Conservation (phyloP, 2,888 invertebrate species). For the Syritta pipiens region DNA sequence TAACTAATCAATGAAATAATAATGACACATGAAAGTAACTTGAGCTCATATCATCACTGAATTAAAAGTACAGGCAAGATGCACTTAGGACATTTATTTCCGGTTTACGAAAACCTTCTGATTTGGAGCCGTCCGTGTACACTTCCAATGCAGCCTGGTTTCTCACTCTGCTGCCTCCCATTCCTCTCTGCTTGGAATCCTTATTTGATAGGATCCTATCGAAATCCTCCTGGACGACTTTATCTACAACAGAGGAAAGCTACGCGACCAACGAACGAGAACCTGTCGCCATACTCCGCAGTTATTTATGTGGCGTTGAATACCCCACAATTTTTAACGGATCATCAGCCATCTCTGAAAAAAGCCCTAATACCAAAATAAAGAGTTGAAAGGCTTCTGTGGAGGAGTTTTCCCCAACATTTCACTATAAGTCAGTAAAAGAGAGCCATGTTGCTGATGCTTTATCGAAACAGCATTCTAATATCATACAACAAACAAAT, state of each 20-base stretch:
- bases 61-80: conserved; percentile 37
- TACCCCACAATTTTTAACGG: conserved; percentile 43
- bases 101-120: conserved; percentile 28
- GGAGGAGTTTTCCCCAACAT: conserved; percentile 31
- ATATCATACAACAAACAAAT: conserved; percentile 30
- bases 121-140: too few species aligned
- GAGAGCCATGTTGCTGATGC: conserved; percentile 71
- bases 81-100: conserved; percentile 31
- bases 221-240: conserved; percentile 72
- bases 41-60: conserved; percentile 21
- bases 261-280: conserved; percentile 74
- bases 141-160: too few species aligned
- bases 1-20: conserved; percentile 31
- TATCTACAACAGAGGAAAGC: conserved; percentile 67
- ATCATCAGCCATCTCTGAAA: conserved; percentile 48
- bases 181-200: too few species aligned
- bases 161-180: too few species aligned
- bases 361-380: conserved; percentile 43
- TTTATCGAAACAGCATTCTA: conserved; percentile 31
- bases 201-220: conserved; percentile 71
- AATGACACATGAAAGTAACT: conserved; percentile 35
- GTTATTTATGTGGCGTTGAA: conserved; percentile 73
- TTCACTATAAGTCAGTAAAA: conserved; percentile 49
- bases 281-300: conserved; percentile 73
- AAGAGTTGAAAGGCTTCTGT: conserved; percentile 45